Conservation (phyloP, 2,888 invertebrate species). For the Didymodactylos carnosus region DNA sequence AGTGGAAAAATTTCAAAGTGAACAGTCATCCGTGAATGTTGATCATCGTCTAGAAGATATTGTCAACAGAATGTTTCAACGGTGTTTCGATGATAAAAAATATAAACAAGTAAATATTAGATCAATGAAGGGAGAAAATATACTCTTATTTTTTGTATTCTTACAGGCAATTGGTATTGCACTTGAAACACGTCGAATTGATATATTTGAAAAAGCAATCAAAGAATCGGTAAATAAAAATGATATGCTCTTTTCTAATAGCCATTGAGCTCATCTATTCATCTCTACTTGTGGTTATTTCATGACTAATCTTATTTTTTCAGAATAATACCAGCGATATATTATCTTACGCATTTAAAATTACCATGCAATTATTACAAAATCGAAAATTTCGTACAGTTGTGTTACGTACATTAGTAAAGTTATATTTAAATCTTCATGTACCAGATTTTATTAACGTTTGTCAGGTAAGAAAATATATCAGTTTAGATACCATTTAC, state of each 20-base stretch:
- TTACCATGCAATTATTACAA: slow-evolving; percentile 83
- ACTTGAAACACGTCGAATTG: slow-evolving; percentile 84
- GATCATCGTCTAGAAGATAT: slow-evolving; percentile 53
- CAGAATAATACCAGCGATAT: slow-evolving; percentile 60
- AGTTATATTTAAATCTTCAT: slow-evolving; percentile 63
- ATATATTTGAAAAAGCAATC: slow-evolving; percentile 77
- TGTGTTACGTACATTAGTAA: slow-evolving; percentile 67
- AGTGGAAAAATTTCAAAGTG: slow-evolving; percentile 5
- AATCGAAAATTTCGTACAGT: slow-evolving; percentile 76
- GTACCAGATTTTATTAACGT: slow-evolving; percentile 93
- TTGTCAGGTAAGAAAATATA: slow-evolving; percentile 39
- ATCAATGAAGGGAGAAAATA: too few relatives aligned
- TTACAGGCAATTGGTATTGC: slow-evolving; percentile 71
- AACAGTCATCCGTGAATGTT: background rate
- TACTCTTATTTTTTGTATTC: background rate
- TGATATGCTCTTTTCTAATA: background rate
- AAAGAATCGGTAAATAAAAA: slow-evolving; percentile 46
- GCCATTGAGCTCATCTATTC: too few relatives aligned
- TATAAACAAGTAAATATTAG: slow-evolving; percentile 50
- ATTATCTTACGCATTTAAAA: slow-evolving; percentile 82
- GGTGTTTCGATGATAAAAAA: slow-evolving; percentile 79
- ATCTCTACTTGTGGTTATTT: slow-evolving; percentile 14
- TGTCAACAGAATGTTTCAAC: slow-evolving; percentile 86
- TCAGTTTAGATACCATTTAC: too few relatives aligned
- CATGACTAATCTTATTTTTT: too few relatives aligned